Evolutionary conservation across 2,888 invertebrate species (phyloP), one percentile per base, ranked within the genome.

Genomic region (Phaonia tiefii): DNA sequence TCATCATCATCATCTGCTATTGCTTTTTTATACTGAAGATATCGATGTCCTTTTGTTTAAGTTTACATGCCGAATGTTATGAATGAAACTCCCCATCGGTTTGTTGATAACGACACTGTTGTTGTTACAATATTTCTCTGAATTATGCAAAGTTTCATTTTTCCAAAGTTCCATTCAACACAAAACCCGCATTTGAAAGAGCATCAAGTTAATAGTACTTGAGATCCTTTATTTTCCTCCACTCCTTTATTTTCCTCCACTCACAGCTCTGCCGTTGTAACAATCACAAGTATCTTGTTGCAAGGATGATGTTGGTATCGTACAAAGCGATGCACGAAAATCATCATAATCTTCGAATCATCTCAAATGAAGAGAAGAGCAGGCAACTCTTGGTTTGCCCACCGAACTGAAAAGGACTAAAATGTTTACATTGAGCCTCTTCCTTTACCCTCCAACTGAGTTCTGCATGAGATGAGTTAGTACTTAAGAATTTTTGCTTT

Each of bases 11-110:
- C 81, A 83, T 42, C 39, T 63, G 63, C 42, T 42, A 4, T 13
- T 20, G 39, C 25, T 25, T 56, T n/a, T 42, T 42, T 63, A 63
- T 83, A 75, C 83, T 81, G 26, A 79, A 84, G 88, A 86, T 88
- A 87, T 87, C 88, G 88, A 87, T 87, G 88, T 88, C 88, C 87
- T 88, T 87, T 87, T 87, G 88, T 88, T 84, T 39, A 84, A 84
- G 49, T 82, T 84, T 26, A 31, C 39, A 39, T 17, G 46, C 56
- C 46, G 13, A 31, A 39, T 63, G 39, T 20, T 49, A 72, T 58
- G 26, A 67, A 83, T 82, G 84, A 75, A 71, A 83, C 82, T 65
- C 76, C 83, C 83, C 76, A 77, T 54, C 67, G 63, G 15, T 69
- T 72, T 17, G 31, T 31, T 11, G 15, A 26, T 39, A 26, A 13